These are phyloP conservation scores for Polypterus bichir DNA, from an alignment of 2,113 vertebrate genomes.

Conservation along the genomic window DNA sequence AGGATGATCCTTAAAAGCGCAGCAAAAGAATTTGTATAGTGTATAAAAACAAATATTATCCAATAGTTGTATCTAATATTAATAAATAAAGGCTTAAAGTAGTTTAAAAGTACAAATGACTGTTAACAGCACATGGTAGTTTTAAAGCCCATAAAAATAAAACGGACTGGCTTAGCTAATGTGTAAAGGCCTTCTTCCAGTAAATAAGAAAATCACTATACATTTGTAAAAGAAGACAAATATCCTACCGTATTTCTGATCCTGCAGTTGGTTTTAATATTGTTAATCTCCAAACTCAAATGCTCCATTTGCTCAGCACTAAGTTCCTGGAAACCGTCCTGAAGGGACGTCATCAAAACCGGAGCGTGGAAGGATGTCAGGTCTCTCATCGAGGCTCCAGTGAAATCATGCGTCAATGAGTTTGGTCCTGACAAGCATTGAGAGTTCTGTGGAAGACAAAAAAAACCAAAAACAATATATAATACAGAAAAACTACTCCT, in stretches of 20 bases:
- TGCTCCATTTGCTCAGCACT: constrained; percentile 59
- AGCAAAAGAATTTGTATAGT: too few relatives aligned
- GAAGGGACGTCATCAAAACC: constrained; percentile 57
- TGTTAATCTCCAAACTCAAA: constrained; percentile 53
- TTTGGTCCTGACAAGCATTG: constrained; percentile 63
- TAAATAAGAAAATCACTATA: too few relatives aligned
- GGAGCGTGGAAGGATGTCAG: constrained; percentile 33
- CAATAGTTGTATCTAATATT: too few relatives aligned
- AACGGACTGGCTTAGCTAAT: too few relatives aligned
- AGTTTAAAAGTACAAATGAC: too few relatives aligned
- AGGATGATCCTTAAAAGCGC: too few relatives aligned
- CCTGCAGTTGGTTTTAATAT: constrained; percentile 59
- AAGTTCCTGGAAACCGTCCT: constrained; percentile 64
- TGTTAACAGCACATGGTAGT: too few relatives aligned
- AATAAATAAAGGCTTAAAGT: too few relatives aligned
- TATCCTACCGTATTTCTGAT: constrained; percentile 53
- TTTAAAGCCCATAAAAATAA: too few relatives aligned
- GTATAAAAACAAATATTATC: too few relatives aligned
- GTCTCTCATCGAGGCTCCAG: constrained; percentile 46
- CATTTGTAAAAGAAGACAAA: not conserved
- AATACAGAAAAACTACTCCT: too few relatives aligned
- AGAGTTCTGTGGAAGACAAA: constrained; percentile 54
- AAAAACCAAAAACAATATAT: not conserved
- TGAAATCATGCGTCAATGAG: constrained; percentile 55
- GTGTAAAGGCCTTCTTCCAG: too few relatives aligned